Evolutionary conservation across 1,140 invertebrate species (phyloP), one percentile per base, ranked within the genome.

Genomic region (Pseudomyrmex concolor): DNA sequence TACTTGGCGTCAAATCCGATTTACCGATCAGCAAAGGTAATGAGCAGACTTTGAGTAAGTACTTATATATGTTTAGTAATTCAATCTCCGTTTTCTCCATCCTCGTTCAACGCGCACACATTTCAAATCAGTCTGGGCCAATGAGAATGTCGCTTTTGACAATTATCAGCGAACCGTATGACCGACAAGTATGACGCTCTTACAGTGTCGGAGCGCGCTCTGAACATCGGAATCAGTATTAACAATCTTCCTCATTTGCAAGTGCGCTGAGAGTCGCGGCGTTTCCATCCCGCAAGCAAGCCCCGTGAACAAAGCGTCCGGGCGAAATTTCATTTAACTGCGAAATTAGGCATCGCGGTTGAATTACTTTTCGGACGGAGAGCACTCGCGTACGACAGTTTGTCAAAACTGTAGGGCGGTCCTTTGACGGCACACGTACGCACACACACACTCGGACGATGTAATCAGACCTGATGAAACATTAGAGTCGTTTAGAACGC

Each of bases 251-350:
- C 55, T 48, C 50, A 45, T 73, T 60, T 15, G 67, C 63, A 51
- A 9, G 34, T 34, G 13, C 22, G 22, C 15, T 25, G 55, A 2
- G 22, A 51, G 50, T 43, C 66, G 60, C 19, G 0, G 22, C 45
- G 55, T 76, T 86, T 82, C 34, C 67, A 84, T 62, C 59, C 60
- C 59, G 34, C 63, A 48, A 34, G 48, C 48, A 63, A 51, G 9
- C 54, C 57, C 34, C 48, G 55, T 7, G 68, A 34, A 88, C 86
- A 78, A 85, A 85, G 84, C 62, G 17, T 34, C 12, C 34, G 17
- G 45, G 50, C 54, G 17, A 80, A 87, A 86, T 86, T 84, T 88
- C 82, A 81, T 83, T 81, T 76, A 77, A 59, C 85, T 59, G 43
- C 8, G 64, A 70, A 86, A 87, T 87, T 86, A 84, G 74, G 60